These are phyloP conservation scores for Thumatha senex DNA, from an alignment of 2,888 invertebrate species.

Conservation along the genomic window DNA sequence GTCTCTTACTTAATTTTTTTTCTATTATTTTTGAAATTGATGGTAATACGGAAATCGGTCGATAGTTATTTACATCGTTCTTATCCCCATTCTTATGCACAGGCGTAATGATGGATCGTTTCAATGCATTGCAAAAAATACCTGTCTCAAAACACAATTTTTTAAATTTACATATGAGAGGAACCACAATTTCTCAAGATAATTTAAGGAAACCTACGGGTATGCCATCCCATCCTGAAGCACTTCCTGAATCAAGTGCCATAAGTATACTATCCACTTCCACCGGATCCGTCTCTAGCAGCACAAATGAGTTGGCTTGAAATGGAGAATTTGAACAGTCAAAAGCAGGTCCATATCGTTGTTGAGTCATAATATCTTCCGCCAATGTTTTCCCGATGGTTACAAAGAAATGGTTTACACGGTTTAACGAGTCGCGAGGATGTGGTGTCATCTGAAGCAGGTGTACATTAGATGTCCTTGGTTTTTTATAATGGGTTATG, in stretches of 20 bases:
- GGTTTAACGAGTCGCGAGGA: too few relatives aligned
- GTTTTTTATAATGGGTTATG: too few relatives aligned
- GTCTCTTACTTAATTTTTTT: constrained; percentile 14
- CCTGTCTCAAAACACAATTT: constrained; percentile 12
- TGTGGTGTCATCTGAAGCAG: too few relatives aligned
- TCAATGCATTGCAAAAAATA: constrained; percentile 11
- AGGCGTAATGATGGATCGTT: constrained; percentile 9
- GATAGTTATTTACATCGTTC: constrained; percentile 14
- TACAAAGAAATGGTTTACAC: too few relatives aligned
- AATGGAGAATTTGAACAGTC: too few relatives aligned
- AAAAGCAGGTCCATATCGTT: too few relatives aligned
- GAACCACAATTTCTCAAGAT: neutral
- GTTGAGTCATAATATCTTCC: too few relatives aligned
- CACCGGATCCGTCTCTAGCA: constrained; percentile 1
- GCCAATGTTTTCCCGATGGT: too few relatives aligned
- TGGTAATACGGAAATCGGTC: constrained; percentile 20
- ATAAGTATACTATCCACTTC: constrained; percentile 3
- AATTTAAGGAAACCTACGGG: constrained; percentile 1
- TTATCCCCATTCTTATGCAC: constrained; percentile 11
- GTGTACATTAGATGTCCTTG: too few relatives aligned
- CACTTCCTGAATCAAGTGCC: constrained; percentile 2
- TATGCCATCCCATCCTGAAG: neutral
- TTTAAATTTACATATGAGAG: neutral
- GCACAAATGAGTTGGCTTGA: constrained; percentile 8
- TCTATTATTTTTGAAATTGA: constrained; percentile 21